phyloP scores from a whole-genome alignment of 2,113 vertebrate species.

The Upupa epops region DNA sequence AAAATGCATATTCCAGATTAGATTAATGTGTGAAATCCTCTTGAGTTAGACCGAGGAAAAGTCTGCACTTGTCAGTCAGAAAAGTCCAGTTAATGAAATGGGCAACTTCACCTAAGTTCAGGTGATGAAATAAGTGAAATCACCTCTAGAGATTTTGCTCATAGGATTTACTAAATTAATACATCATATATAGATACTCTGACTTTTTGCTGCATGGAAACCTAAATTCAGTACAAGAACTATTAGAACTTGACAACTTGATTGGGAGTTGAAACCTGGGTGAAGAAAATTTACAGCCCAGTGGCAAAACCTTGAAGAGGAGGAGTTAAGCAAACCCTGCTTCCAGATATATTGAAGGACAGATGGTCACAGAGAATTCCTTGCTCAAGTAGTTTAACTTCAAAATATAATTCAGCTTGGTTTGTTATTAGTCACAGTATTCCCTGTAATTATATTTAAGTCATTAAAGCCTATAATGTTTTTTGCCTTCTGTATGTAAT shows the following conservation, averaged over 20 bases:
- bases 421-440: background rate
- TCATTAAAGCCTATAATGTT: background rate
- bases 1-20: background rate
- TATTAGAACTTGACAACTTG: background rate
- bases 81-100: background rate
- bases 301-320: background rate
- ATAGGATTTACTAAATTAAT: background rate
- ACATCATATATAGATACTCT: background rate
- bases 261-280: background rate
- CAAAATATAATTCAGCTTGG: background rate
- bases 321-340: background rate
- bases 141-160: background rate
- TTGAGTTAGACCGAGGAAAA: background rate
- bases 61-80: background rate
- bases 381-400: background rate
- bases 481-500: background rate
- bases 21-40: background rate
- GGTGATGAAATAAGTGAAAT: background rate
- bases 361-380: background rate
- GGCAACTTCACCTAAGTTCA: too few species aligned
- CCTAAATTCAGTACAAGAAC: background rate
- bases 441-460: background rate
- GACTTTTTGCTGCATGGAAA: background rate
- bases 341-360: background rate
- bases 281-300: background rate